phyloP scores from a whole-genome alignment of 2,888 invertebrate species.

The Drosophila macrospina region DNA sequence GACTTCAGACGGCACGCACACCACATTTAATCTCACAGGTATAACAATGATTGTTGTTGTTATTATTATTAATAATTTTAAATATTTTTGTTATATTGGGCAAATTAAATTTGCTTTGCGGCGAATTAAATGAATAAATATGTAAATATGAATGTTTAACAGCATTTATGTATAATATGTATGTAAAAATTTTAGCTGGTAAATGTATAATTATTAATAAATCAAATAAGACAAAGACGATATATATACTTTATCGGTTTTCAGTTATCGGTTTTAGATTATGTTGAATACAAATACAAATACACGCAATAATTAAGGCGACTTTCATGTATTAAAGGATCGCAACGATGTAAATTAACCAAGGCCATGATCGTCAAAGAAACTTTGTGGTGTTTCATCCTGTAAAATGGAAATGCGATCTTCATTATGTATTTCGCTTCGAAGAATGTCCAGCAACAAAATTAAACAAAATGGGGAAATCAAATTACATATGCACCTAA shows the following conservation, averaged over 20 bases:
- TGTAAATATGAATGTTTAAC: constrained; percentile 38
- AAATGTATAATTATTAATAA: constrained; percentile 30
- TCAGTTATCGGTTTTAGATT: constrained; percentile 42
- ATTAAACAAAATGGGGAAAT: not conserved
- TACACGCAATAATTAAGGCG: constrained; percentile 68
- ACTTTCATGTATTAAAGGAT: constrained; percentile 52
- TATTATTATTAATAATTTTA: not conserved
- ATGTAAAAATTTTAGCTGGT: constrained; percentile 36
- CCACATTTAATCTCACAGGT: constrained; percentile 30
- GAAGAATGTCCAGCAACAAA: constrained; percentile 37
- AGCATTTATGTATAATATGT: constrained; percentile 33
- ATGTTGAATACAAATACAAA: constrained; percentile 64
- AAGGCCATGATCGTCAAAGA: constrained; percentile 99
- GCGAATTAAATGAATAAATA: constrained; percentile 28
- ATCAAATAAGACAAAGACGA: constrained; percentile 31
- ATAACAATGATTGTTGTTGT: constrained; percentile 30
- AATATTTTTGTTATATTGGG: not conserved
- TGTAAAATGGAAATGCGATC: constrained; percentile 88
- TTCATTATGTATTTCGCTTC: constrained; percentile 40
- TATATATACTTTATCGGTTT: constrained; percentile 20
- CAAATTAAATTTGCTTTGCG: constrained; percentile 47
- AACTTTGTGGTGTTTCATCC: constrained; percentile 99
- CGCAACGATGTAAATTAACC: constrained; percentile 88
- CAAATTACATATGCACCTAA: constrained; percentile 11
- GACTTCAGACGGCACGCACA: constrained; percentile 32